Base-by-base conservation (phyloP, 2,797 vertebrate species). In the Myoxocephalus aenaeus region DNA sequence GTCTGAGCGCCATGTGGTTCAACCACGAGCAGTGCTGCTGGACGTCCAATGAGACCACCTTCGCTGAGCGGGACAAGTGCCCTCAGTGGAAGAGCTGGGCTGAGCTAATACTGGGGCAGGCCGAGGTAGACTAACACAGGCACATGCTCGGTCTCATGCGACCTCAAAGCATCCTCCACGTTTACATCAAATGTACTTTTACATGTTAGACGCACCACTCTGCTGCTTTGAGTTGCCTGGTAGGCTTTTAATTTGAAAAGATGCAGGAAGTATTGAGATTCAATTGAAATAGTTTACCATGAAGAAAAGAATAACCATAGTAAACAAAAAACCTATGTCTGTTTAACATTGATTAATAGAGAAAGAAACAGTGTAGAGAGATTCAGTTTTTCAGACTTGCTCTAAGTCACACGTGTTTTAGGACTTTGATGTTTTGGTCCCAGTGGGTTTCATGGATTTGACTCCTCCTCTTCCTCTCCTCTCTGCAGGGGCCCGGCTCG, bases 11-110 rank as follows among this genome's bases (percentile, higher is more conserved):
- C 32, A 93, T 99, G 94, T 99, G 98, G 98, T 99, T 97, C 92
- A 99, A 99, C 92, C 98, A 99, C 15, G 98, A 99, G 79, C 98
- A 99, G 91, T 99, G 98, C 86, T 99, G 98, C 90, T 99, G 98
- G 98, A 96, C 95, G 48, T 99, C 98, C 78, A 98, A 98, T 72
- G 97, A 99, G 87, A 96, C 96, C 54, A 99, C 98, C 0, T 99
- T 99, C 76, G 97, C 98, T 75, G 98, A 99, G 91, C 91, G 98
- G 83, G 97, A 99, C 94, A 99, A 99, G 89, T 99, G 98, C 92
- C 98, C 98, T 0, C 96, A 97, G 92, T 99, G 98, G 98, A 98
- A 99, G 92, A 98, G 96, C 38, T 99, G 98, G 98, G 98, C 98
- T 32, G 98, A 99, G 86, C 93, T 99, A 70, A 99, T 99, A 88